Percentiles rank a stretch among this genome's conserved stretches.
Evolutionary conservation across 1,140 invertebrate genomes (phyloP).

Genomic region (Xylocopa sonorina): DNA sequence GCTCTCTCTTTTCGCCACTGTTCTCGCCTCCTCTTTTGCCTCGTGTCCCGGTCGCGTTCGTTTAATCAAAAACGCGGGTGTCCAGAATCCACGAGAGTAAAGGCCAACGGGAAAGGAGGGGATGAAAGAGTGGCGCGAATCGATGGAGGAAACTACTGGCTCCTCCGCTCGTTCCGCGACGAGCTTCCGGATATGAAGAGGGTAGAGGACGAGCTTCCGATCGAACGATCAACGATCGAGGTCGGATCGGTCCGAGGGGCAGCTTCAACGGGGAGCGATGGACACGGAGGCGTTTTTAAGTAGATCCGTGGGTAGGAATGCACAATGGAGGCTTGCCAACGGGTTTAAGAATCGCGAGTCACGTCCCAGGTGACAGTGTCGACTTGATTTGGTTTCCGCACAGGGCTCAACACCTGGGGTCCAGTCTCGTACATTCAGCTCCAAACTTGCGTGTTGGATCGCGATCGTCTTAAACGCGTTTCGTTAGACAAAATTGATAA

Average conservation of each 20-base stretch:
- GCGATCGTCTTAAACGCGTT: constrained; percentile 5
- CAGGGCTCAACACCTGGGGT: constrained; percentile 83
- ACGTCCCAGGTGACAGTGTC: constrained; percentile 83
- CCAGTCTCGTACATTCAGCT: constrained; percentile 81
- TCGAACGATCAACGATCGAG: constrained; percentile 18
- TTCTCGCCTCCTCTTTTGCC: not conserved
- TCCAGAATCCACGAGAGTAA: constrained; percentile 31
- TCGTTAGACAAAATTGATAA: not conserved
- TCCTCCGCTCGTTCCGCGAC: not conserved
- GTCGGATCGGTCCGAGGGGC: not conserved
- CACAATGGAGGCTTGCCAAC: constrained; percentile 55
- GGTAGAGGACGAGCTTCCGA: not conserved
- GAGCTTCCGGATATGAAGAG: not conserved
- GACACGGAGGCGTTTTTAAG: not conserved
- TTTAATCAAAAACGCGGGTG: constrained; percentile 35
- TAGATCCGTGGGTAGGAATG: not conserved
- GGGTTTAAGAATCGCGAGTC: constrained; percentile 76
- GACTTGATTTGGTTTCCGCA: constrained; percentile 83
- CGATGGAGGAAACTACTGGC: constrained; percentile 55
- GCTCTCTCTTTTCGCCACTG: constrained; percentile 19
- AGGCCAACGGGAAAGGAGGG: not conserved
- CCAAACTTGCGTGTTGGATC: constrained; percentile 69
- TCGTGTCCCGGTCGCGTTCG: constrained; percentile 8
- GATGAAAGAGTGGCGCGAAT: constrained; percentile 42
- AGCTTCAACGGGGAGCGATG: not conserved